These are phyloP conservation scores for Scaptomyza montana DNA, from an alignment of 1,140 invertebrate species.

Conservation along the genomic window DNA sequence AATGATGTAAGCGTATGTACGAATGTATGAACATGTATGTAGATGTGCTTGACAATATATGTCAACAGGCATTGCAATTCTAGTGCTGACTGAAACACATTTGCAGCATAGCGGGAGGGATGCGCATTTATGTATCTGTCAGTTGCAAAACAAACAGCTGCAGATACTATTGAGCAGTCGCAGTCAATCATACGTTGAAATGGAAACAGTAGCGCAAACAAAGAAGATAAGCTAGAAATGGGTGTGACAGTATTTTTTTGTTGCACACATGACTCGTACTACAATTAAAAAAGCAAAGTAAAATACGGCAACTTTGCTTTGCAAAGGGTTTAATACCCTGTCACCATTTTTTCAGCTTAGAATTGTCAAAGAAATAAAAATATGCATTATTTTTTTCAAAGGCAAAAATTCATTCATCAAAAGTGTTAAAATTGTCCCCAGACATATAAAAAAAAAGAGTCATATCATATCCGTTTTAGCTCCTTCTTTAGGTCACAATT, in stretches of 20 bases:
- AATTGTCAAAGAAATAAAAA: not conserved
- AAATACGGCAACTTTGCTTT: not conserved
- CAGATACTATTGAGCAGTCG: conserved; percentile 25
- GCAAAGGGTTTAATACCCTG: conserved; percentile 10
- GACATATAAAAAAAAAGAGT: no score
- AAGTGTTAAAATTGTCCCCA: no score
- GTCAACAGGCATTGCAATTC: conserved; percentile 60
- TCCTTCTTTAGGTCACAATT: no score
- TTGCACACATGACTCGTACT: conserved; percentile 59
- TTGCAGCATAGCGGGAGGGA: conserved; percentile 45
- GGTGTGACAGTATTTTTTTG: conserved; percentile 6
- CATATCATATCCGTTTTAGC: no score
- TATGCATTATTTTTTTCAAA: no score
- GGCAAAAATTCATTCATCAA: no score
- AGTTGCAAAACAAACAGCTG: conserved; percentile 62
- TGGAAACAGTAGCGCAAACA: conserved; percentile 9
- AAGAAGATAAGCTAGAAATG: conserved; percentile 4
- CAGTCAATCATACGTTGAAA: conserved; percentile 57
- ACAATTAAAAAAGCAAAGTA: conserved; percentile 59
- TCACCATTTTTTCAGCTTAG: not conserved
- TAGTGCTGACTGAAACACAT: conserved; percentile 63
- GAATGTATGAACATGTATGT: conserved; percentile 17
- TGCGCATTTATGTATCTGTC: conserved; percentile 50
- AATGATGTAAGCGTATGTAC: conserved; percentile 6
- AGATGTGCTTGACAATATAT: conserved; percentile 48